These are phyloP conservation scores for Mustelus asterias DNA, from an alignment of 2,113 vertebrate species.

Conservation along the genomic window DNA sequence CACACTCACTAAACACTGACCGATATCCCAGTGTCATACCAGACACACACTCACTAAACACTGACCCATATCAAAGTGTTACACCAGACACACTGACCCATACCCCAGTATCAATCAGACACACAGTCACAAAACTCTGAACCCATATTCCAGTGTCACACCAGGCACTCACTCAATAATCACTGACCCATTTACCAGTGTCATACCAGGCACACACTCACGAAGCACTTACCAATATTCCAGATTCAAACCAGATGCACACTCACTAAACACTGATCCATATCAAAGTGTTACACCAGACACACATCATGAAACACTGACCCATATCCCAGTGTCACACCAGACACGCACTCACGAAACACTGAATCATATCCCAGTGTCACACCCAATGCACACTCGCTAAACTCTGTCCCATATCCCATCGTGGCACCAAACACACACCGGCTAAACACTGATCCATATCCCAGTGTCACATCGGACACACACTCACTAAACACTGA, in stretches of 20 bases:
- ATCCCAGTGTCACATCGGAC: background rate
- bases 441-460: background rate
- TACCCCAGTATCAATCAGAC: background rate
- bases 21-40: background rate
- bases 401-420: background rate
- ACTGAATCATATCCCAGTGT: background rate
- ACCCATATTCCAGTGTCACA: background rate
- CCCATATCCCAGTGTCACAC: background rate
- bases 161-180: too few species aligned
- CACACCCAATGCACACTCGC: background rate
- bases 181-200: too few species aligned
- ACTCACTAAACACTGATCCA: background rate
- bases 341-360: background rate
- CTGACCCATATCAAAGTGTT: background rate
- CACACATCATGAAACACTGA: background rate
- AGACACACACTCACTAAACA: background rate
- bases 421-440: background rate
- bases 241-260: background rate
- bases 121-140: background rate
- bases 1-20: background rate
- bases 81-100: background rate
- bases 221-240: background rate
- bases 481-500: background rate
- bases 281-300: background rate
- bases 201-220: too few species aligned